These are phyloP conservation scores for Spongia lamella DNA, from an alignment of 37 sponge, comb jelly and placozoan species.

Conservation along the genomic window DNA sequence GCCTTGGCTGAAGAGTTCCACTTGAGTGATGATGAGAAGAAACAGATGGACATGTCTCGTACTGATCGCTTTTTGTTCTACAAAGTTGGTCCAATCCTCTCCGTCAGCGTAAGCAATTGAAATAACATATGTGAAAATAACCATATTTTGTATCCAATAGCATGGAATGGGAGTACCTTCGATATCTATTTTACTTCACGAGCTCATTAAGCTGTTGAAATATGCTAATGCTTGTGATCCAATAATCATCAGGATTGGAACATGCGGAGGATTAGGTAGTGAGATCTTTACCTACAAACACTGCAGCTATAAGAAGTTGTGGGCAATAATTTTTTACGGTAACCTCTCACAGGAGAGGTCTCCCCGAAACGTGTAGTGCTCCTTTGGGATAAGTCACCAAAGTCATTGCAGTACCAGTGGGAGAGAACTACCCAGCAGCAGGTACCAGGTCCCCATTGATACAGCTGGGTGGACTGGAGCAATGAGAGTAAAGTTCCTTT, in stretches of 20 bases:
- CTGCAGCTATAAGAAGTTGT: no score
- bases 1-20: conserved; percentile 49
- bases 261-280: conserved; percentile 94
- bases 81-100: conserved; percentile 91
- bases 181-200: conserved; percentile 91
- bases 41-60: conserved; percentile 54
- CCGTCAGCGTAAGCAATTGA: conserved; percentile 77
- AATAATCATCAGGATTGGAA: conserved; percentile 86
- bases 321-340: no score
- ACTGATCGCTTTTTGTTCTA: conserved; percentile 85
- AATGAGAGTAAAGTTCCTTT: no score
- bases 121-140: not conserved
- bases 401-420: no score
- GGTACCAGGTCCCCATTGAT: no score
- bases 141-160: conserved; percentile 35
- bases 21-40: conserved; percentile 19
- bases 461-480: no score
- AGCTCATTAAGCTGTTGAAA: conserved; percentile 86
- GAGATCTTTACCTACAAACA: no score
- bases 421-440: no score
- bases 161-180: conserved; percentile 98
- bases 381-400: no score
- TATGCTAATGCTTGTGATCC: conserved; percentile 74
- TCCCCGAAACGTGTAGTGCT: no score
- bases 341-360: no score